Base-by-base conservation (phyloP, 92 coral and sea anemone genomes). In the Zoanthus solanderi region DNA sequence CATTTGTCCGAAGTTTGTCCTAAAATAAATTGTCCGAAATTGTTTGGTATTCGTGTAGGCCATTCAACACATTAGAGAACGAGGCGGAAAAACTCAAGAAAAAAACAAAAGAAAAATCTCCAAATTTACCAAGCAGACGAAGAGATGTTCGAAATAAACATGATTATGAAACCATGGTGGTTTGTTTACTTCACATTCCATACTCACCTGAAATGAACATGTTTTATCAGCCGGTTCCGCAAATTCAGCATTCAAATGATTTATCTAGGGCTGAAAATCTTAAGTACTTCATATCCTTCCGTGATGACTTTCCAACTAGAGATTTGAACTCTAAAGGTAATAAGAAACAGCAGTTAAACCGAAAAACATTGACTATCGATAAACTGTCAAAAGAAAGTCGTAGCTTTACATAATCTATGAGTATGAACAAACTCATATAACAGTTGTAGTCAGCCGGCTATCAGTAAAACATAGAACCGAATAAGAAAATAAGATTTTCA, bases 81-180 rank as follows among this genome's bases (percentile, higher is more conserved):
- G 96, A 94, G 80, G 84, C 93, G 45, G 92, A 78, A 16, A 88
- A 73, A 17, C 82, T 93, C 37, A 89, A 84, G 78, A 90, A 92
- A 57, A 85, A 87, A 67, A 86, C 93, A 13, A 89, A 87, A n/a
- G 94, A 93, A 93, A 63, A 94, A 91, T 30, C 45, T 89, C 47
- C 72, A 84, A 6, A 30, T 75, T 54, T 52, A 78, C 31, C 94
- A 94, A 75, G 83, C 94, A 18, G 87, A 91, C 68, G 93, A 93
- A 58, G 93, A 29, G 89, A 78, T 15, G n/a, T 82, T 16, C 87
- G 89, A 9, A 77, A 89, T 10, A 90, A 76, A 31, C 88, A 79
- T 7, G 83, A 18, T n/a, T 15, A 63, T 63, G 80, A 76, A 47
- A 31, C 31, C 6, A 2, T 46, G 58, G 84, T 13, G 58, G 1